Evolutionary conservation across 2,888 invertebrate species (phyloP).

Genomic region (Halictus ligatus): DNA sequence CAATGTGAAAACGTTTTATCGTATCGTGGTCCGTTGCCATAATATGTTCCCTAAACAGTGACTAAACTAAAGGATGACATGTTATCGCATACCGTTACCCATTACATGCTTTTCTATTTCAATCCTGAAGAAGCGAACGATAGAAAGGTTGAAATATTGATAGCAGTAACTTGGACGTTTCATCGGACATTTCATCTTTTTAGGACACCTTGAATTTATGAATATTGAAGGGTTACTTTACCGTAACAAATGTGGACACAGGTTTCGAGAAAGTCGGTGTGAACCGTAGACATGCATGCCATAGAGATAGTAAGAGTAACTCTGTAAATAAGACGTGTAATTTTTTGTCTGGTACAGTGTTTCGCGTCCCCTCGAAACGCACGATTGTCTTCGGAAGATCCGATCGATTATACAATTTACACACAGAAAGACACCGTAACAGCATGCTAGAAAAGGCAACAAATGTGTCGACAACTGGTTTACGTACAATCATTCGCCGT

Average conservation of each 20-base stretch:
- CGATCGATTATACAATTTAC: background rate
- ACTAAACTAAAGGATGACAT: background rate
- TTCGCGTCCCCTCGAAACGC: background rate
- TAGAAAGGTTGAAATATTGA: background rate
- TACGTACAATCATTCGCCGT: conserved; percentile 9
- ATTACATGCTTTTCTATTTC: background rate
- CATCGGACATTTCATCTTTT: background rate
- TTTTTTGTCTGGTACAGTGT: background rate
- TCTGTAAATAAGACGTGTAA: background rate
- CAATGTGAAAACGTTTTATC: background rate
- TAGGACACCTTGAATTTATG: background rate
- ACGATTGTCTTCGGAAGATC: conserved; percentile 1
- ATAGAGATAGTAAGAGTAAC: background rate
- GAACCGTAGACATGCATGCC: background rate
- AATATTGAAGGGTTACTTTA: background rate
- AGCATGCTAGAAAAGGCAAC: conserved; percentile 34
- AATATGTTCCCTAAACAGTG: background rate
- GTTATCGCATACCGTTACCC: background rate
- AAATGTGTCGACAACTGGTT: conserved; percentile 12
- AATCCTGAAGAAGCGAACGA: background rate
- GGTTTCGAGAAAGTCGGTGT: background rate
- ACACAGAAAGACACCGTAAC: conserved; percentile 6
- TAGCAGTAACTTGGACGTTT: background rate
- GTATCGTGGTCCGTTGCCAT: background rate
- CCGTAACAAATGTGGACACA: background rate